Evolutionary conservation across 2,113 vertebrate genomes (phyloP), one percentile per base, ranked within the genome.

Genomic region (Phyllostomus discolor): DNA sequence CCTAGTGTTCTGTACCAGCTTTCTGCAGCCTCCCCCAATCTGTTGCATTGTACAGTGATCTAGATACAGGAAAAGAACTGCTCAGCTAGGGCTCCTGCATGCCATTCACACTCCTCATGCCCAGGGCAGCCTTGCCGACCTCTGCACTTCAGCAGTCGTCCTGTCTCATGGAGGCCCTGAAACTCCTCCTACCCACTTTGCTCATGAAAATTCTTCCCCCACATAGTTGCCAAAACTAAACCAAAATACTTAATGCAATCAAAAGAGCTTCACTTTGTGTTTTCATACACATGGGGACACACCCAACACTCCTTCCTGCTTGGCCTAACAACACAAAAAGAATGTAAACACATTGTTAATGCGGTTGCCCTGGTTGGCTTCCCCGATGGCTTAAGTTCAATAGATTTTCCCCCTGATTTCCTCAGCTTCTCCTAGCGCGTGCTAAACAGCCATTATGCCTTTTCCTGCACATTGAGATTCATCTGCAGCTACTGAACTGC

Each of bases 391-490:
- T 98, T 90, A 98, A 96, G 95, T 98, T 98, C 98, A 98, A 98
- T 98, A 98, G 98, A 97, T 95, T 96, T 90, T 90, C 80, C 91
- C 69, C 96, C 97, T 98, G 98, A 98, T 98, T 98, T 98, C 85
- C 97, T 98, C 78, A 79, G 95, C 98, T 97, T 91, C 98, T 98
- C 95, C 97, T 97, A 98, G 97, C 98, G 97, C 98, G 97, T 98
- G 97, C 97, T 97, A 98, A 99, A 97, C 96, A 98, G 97, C 97
- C 97, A 98, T 98, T 98, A 98, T 97, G 97, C 90, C 97, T 98
- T 98, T 97, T 95, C 93, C 93, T 98, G 97, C 92, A 97, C 96
- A 97, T 98, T 98, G 98, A 98, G 97, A 98, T 98, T 98, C 98
- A 98, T 98, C 98, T 97, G 95, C 97, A 97, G 95, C 91, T 96